Evolutionary conservation across 2,797 vertebrate species (phyloP), one percentile per base, ranked within the genome.

Genomic region (Gymnopithys bicolor): DNA sequence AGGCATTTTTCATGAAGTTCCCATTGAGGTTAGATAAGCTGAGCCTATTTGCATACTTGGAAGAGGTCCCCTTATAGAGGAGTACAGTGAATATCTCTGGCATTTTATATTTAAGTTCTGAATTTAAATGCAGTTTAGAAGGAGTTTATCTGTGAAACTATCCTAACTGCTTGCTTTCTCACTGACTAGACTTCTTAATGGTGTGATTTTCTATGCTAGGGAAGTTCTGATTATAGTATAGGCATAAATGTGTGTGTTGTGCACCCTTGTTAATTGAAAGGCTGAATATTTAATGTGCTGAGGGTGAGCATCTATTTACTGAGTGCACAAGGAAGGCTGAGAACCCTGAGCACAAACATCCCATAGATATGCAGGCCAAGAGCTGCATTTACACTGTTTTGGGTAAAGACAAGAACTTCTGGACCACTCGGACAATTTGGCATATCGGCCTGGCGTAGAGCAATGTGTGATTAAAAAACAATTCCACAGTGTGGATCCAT

Each of bases 401-500:
- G 95, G 79, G 90, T 94, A 96, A 96, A 96, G 97, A 96, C 96
- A 94, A 96, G 95, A 90, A 90, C 95, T 97, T 96, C 89, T 96
- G 96, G 96, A 90, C 93, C 92, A 55, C 84, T 55, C 66, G 90
- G 90, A 73, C 94, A 86, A 84, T 97, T 97, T 96, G 96, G 95
- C 89, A 58, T 91, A 85, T 95, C 43, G 85, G 92, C 95, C 94
- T 94, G 96, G 96, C 33, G 6, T 93, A 48, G 93, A 97, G 95
- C 63, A 73, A 97, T 70, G 89, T 96, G 97, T 92, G 93, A 98
- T 98, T 97, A 96, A 98, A 97, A 97, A 97, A 96, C 95, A 97
- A 97, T 97, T 97, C 89, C 89, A 14, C 96, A 96, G 96, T 96
- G 97, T 98, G 97, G 97, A 93, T 97, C 96, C 91, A 62, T 98